Conservation (phyloP, 2,888 invertebrate genomes). For the Ferdinandea cuprea region DNA sequence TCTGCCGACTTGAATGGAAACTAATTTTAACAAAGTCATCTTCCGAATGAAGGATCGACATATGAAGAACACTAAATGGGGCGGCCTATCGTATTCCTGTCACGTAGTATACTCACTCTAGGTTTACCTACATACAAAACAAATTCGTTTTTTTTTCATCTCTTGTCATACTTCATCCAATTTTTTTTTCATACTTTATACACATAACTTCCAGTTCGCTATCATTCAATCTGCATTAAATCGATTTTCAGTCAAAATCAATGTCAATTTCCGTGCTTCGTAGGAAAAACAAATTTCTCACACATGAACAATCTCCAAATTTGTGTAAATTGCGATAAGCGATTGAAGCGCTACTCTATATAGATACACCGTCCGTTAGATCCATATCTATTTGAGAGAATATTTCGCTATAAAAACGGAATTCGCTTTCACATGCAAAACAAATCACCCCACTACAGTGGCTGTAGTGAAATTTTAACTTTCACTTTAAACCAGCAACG, state of each 20-base stretch:
- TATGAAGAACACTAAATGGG: not conserved
- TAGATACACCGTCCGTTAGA: constrained; percentile 9
- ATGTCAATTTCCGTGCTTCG: constrained; percentile 65
- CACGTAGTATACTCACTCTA: too few relatives aligned
- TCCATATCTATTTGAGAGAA: constrained; percentile 24
- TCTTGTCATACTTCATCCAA: constrained; percentile 27
- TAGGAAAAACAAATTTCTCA: constrained; percentile 65
- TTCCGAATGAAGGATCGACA: constrained; percentile 28
- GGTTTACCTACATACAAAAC: too few relatives aligned
- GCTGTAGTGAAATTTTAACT: constrained; percentile 41
- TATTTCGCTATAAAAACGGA: constrained; percentile 32
- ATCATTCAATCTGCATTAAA: constrained; percentile 67
- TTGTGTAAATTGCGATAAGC: constrained; percentile 73
- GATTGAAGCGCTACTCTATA: constrained; percentile 40
- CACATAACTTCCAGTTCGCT: constrained; percentile 41
- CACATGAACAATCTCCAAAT: constrained; percentile 69
- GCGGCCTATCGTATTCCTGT: not conserved
- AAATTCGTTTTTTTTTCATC: too few relatives aligned
- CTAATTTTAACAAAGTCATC: constrained; percentile 40
- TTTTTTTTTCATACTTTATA: constrained; percentile 43
- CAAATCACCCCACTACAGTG: constrained; percentile 18
- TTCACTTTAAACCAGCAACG: constrained; percentile 65
- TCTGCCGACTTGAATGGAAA: constrained; percentile 6
- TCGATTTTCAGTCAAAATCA: constrained; percentile 72
- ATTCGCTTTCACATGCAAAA: constrained; percentile 46